Base-by-base conservation (phyloP, 1,140 invertebrate species). In the Scaptomyza graminum region DNA sequence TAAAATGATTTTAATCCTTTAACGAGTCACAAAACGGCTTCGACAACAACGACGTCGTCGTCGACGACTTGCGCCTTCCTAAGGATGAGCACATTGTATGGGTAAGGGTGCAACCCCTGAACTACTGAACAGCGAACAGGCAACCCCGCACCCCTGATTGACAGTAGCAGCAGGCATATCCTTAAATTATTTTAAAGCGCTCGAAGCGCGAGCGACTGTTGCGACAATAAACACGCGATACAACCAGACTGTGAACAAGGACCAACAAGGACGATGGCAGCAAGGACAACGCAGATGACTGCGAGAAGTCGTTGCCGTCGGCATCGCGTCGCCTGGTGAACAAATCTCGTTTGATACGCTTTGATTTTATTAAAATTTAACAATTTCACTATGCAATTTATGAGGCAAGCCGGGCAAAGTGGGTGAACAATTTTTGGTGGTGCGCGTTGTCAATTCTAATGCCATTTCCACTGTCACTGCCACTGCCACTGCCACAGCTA, bases 1-100 rank as follows among this genome's bases (percentile, higher is more conserved):
- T 88, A 88, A 88, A 88, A 89, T 88, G 79, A 88, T 79, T 88
- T 88, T 88, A 88, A 88, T 88, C 82, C 82, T 85, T 85, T 85
- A 85, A 85, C 82, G 82, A 85, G 82, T 85, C 82, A 78, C 82
- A 79, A 79, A 84, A 83, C 82, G 69, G 56, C 74, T 39, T 18
- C 67, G 67, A 34, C 61, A 44, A 44, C 55, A 22, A 7, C 31
- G 31, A 22, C 18, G 18, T 3, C 74, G 54, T 49, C 28, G 61
- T 63, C 61, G 57, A 56, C 61, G 41, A 61, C 28, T 59, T 34
- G 46, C 41, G 47, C 41, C 34, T 43, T 39, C 60, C 43, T 44
- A 13, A 56, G 55, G 60, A 34, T 51, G 54, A 41, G 67, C 50
- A 46, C 50, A 66, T 74, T 70, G 76, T 57, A 50, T 69, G 56